Evolutionary conservation across 2,113 vertebrate species (phyloP).

Genomic region (Seriola quinqueradiata): DNA sequence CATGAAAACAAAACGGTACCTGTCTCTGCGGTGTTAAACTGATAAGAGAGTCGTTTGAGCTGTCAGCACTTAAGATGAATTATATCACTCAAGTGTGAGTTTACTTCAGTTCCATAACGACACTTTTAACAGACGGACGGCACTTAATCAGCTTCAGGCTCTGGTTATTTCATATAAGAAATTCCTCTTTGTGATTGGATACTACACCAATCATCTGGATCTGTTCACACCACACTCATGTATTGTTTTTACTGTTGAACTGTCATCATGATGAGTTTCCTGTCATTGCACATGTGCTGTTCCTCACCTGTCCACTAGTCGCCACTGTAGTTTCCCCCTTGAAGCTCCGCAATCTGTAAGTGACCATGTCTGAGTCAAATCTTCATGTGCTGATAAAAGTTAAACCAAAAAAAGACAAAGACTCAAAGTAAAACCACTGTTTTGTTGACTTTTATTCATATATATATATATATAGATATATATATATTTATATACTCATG

Average conservation of each 20-base stretch:
- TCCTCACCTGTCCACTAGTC: neutral
- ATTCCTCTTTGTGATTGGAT: too few relatives aligned
- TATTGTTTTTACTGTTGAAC: too few relatives aligned
- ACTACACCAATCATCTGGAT: too few relatives aligned
- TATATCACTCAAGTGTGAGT: neutral
- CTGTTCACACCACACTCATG: too few relatives aligned
- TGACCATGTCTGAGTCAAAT: neutral
- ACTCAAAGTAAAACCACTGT: constrained; percentile 63
- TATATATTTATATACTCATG: constrained; percentile 69
- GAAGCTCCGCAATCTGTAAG: neutral
- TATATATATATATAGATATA: constrained; percentile 39
- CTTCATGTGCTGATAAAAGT: neutral
- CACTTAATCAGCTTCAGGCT: neutral
- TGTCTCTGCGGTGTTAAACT: constrained; percentile 6
- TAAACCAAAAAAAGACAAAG: constrained; percentile 22
- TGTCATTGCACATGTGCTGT: neutral
- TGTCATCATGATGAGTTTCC: too few relatives aligned
- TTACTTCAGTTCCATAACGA: neutral
- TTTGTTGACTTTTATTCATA: constrained; percentile 77
- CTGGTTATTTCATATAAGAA: too few relatives aligned
- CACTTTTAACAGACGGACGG: too few relatives aligned
- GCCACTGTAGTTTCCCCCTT: neutral
- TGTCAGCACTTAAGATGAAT: neutral
- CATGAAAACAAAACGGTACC: constrained; percentile 20
- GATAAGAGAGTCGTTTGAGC: neutral